Evolutionary conservation across 2,797 vertebrate genomes (phyloP), one percentile per base, ranked within the genome.

Genomic region (Tamandua tetradactyla): DNA sequence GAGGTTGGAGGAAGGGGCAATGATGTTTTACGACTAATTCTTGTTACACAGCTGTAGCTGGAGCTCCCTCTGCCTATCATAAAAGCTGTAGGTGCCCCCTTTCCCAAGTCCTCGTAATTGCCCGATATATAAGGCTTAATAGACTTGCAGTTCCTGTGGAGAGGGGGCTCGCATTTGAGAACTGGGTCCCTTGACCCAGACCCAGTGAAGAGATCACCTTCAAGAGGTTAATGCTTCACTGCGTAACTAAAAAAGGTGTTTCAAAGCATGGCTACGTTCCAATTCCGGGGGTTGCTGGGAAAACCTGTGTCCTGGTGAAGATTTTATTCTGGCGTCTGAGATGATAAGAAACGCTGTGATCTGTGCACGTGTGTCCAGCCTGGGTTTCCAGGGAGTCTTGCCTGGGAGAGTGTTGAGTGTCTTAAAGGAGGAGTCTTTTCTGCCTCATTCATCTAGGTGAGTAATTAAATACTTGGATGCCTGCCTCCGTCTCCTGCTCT

Each of bases 141-240:
- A 91, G 94, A 94, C 89, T 64, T n/a, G 68, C 1, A 4, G 71
- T 89, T 91, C 91, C 94, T 76, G 68, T 68, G 92, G 93, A 90
- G 91, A 42, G 18, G 30, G 42, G 85, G 66, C 82, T 96, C 64
- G 32, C 55, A 40, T 74, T 68, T 84, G 87, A 85, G 93, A 80
- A 61, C 71, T 25, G 23, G 55, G 85, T 66, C 89, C 61, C 59
- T 88, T 94, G 94, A 96, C 94, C 86, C 83, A 81, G 79, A 79
- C 75, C 75, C n/a, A 5, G 81, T 84, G 87, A 92, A 94, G 82
- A 64, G 79, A 79, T 47, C 74, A 94, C 18, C 55, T 95, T 92
- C 81, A 78, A 90, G 82, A 96, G 93, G 93, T 92, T 95, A 96
- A 72, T 13, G 4, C 93, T 94, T 92, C 78, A 96, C 64, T 35